Evolutionary conservation across 2,888 invertebrate genomes (phyloP).

Genomic region (Synergus laeviventris): DNA sequence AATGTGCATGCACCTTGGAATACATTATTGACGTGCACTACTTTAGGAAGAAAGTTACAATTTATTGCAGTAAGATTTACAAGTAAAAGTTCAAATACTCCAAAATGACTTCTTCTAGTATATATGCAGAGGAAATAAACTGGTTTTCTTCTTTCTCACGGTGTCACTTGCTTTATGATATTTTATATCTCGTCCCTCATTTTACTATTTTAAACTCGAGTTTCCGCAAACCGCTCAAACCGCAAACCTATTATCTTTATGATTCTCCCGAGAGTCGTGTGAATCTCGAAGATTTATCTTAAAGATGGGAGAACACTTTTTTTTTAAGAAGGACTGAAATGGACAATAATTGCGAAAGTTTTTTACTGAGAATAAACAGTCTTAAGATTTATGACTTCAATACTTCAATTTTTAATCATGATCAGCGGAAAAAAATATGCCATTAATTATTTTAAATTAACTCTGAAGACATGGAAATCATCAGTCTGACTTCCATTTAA

Average conservation of each 20-base stretch:
- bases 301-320: not conserved
- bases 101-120: not conserved
- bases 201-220: not conserved
- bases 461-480: not conserved
- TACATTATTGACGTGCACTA: not conserved
- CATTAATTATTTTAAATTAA: not conserved
- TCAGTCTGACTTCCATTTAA: not conserved
- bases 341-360: too few relatives aligned
- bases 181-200: not conserved
- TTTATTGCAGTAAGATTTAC: conserved; percentile 32
- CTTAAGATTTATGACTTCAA: too few relatives aligned
- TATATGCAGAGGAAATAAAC: conserved; percentile 23
- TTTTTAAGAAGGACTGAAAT: not conserved
- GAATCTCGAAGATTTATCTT: not conserved
- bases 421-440: not conserved
- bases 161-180: not conserved
- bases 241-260: not conserved
- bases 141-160: conserved; percentile 36
- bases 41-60: conserved; percentile 27
- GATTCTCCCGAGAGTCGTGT: not conserved
- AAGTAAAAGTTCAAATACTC: conserved; percentile 34
- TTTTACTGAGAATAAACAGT: too few relatives aligned
- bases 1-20: not conserved
- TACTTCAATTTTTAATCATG: too few relatives aligned
- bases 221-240: conserved; percentile 2